Conservation (phyloP, 2,113 vertebrate species). For the Passer domesticus region DNA sequence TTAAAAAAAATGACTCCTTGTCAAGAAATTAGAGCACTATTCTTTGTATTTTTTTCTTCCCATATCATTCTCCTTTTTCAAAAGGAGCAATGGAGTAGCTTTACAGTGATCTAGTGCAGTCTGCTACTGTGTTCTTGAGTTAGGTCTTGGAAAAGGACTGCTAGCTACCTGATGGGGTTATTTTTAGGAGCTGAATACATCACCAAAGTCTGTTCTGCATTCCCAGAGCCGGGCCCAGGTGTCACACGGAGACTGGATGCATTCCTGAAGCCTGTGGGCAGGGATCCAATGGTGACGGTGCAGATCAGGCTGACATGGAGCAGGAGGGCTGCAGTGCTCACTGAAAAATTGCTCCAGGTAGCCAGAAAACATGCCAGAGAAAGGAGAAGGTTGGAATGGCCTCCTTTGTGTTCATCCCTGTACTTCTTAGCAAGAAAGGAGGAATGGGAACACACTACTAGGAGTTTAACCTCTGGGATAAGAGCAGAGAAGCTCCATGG, state of each 20-base stretch:
- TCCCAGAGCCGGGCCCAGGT: neutral
- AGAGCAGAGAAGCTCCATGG: neutral
- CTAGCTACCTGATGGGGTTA: conserved; percentile 18
- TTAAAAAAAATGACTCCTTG: neutral
- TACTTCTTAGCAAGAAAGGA: neutral
- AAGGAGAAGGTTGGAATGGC: neutral
- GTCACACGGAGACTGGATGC: neutral
- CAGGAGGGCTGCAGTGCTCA: neutral
- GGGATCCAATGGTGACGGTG: neutral
- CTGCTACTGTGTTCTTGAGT: neutral
- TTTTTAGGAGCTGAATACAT: conserved; percentile 33
- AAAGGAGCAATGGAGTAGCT: neutral
- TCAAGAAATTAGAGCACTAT: neutral
- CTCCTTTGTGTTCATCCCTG: neutral
- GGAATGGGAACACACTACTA: fast-evolving
- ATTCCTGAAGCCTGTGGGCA: neutral
- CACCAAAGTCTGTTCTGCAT: neutral
- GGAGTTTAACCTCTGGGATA: neutral
- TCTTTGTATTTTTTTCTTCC: neutral
- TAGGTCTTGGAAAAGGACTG: neutral
- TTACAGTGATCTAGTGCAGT: neutral
- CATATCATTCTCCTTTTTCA: neutral
- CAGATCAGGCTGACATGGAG: neutral
- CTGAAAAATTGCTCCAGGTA: neutral
- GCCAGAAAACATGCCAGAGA: neutral